Conservation (phyloP, 2,888 invertebrate species). For the Argyra leucocephala region DNA sequence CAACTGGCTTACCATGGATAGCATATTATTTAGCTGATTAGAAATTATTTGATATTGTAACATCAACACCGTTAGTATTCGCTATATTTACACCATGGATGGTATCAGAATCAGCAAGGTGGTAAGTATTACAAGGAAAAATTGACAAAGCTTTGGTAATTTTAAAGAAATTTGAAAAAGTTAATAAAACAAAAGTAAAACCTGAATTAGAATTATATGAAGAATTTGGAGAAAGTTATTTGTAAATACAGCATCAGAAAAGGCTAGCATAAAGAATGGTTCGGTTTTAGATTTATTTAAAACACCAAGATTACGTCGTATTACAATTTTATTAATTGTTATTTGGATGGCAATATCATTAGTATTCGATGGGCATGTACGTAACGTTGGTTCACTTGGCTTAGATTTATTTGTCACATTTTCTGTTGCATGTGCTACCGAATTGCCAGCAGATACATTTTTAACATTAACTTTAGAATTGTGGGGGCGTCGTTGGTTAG, state of each 20-base stretch:
- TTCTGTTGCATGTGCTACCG: conserved; percentile 73
- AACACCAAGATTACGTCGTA: conserved; percentile 64
- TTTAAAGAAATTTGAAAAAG: conserved; percentile 66
- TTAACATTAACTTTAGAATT: conserved; percentile 60
- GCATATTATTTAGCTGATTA: conserved; percentile 71
- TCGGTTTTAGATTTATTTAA: conserved; percentile 73
- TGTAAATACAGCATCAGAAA: conserved; percentile 59
- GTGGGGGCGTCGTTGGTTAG: conserved; percentile 78
- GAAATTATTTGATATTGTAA: conserved; percentile 63
- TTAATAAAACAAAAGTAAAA: conserved; percentile 66
- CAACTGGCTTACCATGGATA: conserved; percentile 74
- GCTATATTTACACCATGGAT: conserved; percentile 64
- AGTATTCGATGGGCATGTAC: conserved; percentile 79
- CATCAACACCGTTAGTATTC: conserved; percentile 65
- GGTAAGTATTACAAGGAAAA: conserved; percentile 78
- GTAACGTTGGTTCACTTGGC: conserved; percentile 76
- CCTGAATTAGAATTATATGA: conserved; percentile 61
- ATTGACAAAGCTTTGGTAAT: conserved; percentile 69
- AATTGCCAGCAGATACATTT: conserved; percentile 74
- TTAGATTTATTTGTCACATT: conserved; percentile 77
- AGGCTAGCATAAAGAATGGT: conserved; percentile 58
- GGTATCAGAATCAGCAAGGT: conserved; percentile 78
- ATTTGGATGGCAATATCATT: conserved; percentile 87
- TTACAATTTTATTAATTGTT: conserved; percentile 65
- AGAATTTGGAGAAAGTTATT: conserved; percentile 57